These are phyloP conservation scores for Celastrina argiolus DNA, from an alignment of 2,888 invertebrate species.

Conservation along the genomic window DNA sequence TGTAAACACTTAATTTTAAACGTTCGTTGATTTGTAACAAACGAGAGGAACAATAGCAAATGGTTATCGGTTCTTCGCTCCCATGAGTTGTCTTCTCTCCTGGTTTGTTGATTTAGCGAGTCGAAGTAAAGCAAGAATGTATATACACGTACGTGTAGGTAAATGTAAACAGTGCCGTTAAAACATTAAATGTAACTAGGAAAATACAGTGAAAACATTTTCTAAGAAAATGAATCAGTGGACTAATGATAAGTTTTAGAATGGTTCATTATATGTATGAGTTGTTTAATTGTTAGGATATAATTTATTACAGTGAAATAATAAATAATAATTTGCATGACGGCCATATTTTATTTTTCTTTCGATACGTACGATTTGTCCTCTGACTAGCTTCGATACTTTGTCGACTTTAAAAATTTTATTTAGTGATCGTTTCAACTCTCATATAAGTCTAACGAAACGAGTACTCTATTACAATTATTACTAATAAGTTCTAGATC, in stretches of 20 bases:
- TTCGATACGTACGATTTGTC: background rate
- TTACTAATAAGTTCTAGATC: slow-evolving; percentile 74
- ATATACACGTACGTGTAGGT: slow-evolving; percentile 16
- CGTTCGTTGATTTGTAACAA: slow-evolving; percentile 3
- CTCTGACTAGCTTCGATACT: background rate
- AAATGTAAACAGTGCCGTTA: slow-evolving; percentile 19
- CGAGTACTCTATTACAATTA: slow-evolving; percentile 40
- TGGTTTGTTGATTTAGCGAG: slow-evolving; percentile 14
- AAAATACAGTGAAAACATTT: slow-evolving; percentile 16
- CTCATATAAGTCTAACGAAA: slow-evolving; percentile 10
- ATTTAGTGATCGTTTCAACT: background rate
- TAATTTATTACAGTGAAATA: slow-evolving; percentile 16
- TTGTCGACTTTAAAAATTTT: background rate
- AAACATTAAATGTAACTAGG: slow-evolving; percentile 20
- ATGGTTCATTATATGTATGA: slow-evolving; percentile 18
- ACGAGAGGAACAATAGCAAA: background rate
- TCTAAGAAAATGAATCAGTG: slow-evolving; percentile 20
- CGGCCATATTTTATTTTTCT: slow-evolving; percentile 19
- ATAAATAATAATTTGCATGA: slow-evolving; percentile 12
- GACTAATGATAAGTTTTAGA: slow-evolving; percentile 18
- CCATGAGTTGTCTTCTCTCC: slow-evolving; percentile 10
- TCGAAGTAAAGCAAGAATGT: slow-evolving; percentile 10
- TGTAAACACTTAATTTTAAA: slow-evolving; percentile 14
- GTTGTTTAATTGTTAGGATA: slow-evolving; percentile 20
- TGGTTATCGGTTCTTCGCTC: background rate